These are phyloP conservation scores for Megathymus violae DNA, from an alignment of 1,140 invertebrate genomes.

Conservation along the genomic window DNA sequence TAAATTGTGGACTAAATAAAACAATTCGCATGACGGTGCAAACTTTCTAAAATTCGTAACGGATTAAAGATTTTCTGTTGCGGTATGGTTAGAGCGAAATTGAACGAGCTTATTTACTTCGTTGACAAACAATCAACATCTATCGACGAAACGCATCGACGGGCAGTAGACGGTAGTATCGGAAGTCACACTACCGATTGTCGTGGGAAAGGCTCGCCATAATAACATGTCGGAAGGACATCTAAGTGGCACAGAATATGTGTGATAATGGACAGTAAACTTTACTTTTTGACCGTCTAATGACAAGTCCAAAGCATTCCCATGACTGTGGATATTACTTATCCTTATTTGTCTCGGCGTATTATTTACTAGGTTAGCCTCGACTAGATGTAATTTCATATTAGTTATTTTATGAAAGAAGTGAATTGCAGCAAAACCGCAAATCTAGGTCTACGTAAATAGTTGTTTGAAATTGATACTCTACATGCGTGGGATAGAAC, in stretches of 20 bases:
- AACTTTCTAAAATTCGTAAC: slow-evolving; percentile 31
- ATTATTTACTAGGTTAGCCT: slow-evolving; percentile 20
- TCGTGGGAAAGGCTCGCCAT: slow-evolving; percentile 45
- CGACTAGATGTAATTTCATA: slow-evolving; percentile 36
- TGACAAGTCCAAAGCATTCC: slow-evolving; percentile 29
- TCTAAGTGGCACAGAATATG: slow-evolving; percentile 34
- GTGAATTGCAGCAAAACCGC: slow-evolving; percentile 6
- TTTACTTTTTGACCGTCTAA: slow-evolving; percentile 35
- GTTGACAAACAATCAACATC: slow-evolving; percentile 24
- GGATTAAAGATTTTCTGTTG: not conserved
- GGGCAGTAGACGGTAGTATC: slow-evolving; percentile 26
- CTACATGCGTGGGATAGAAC: slow-evolving; percentile 23
- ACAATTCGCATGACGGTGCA: slow-evolving; percentile 11
- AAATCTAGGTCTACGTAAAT: slow-evolving; percentile 30
- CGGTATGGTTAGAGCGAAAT: not conserved
- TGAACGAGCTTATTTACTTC: slow-evolving; percentile 8
- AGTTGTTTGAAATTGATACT: slow-evolving; percentile 17
- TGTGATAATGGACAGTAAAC: slow-evolving; percentile 37
- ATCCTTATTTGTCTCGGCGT: not conserved
- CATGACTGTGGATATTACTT: slow-evolving; percentile 23
- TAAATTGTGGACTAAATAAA: slow-evolving; percentile 20
- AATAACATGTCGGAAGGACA: slow-evolving; percentile 36
- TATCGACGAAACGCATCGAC: slow-evolving; percentile 12
- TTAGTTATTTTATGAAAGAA: slow-evolving; percentile 19
- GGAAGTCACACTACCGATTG: slow-evolving; percentile 46